phyloP scores from a whole-genome alignment of 2,797 vertebrate species.

The Fundulus diaphanus region DNA sequence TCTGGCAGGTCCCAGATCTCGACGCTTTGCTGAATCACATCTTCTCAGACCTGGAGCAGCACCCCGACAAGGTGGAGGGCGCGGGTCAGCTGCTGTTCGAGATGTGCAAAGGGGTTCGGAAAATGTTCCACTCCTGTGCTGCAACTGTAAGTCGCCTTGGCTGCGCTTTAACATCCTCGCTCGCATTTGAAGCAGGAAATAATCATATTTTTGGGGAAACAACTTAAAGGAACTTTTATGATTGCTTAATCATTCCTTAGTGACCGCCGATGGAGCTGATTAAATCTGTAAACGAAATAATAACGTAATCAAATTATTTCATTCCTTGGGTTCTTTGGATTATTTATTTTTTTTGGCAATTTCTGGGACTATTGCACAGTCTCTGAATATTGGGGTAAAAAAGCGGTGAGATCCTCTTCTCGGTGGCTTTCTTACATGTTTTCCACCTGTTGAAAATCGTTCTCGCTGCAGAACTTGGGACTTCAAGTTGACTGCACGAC shows the following conservation, averaged over 20 bases:
- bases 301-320: background rate
- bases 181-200: background rate
- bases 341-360: no score
- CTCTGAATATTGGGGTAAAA: no score
- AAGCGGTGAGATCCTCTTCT: no score
- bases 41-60: conserved; percentile 86
- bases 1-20: conserved; percentile 89
- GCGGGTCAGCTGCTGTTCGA: conserved; percentile 93
- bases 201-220: background rate
- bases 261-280: background rate
- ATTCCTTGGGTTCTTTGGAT: background rate
- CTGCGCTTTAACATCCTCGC: background rate
- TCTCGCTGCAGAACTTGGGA: no score
- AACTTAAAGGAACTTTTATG: background rate
- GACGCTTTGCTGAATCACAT: conserved; percentile 87
- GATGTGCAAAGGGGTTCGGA: conserved; percentile 94
- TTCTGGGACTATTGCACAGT: no score
- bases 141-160: conserved; percentile 77
- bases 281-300: background rate
- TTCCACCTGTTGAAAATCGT: no score
- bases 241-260: background rate
- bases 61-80: conserved; percentile 89
- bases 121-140: conserved; percentile 95
- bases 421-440: no score
- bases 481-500: background rate